Conservation (phyloP, 2,888 invertebrate species). For the Smittia aterrima region DNA sequence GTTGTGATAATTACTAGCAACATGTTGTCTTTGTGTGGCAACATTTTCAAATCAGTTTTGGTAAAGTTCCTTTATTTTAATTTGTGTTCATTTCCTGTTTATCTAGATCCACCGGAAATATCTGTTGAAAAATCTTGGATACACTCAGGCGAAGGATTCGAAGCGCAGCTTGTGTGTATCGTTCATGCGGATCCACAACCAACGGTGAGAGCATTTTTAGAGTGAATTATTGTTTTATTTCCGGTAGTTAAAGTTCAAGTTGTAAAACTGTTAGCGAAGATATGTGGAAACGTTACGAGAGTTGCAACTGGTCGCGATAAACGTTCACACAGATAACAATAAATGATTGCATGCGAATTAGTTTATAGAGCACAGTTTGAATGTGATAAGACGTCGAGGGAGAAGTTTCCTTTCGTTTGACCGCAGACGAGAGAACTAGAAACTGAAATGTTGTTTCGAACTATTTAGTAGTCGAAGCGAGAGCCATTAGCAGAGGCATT, state of each 20-base stretch:
- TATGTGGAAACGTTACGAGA: too few species aligned
- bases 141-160: constrained; percentile 67
- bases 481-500: constrained; percentile 34
- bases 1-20: constrained; percentile 14
- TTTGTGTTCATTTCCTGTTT: too few species aligned
- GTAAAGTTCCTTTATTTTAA: too few species aligned
- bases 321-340: background rate
- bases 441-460: constrained; percentile 33
- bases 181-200: constrained; percentile 68
- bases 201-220: constrained; percentile 56
- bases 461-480: constrained; percentile 34
- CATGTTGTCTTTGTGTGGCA: background rate
- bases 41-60: too few species aligned
- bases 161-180: constrained; percentile 66
- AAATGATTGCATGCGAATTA: constrained; percentile 10
- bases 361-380: constrained; percentile 17
- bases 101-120: constrained; percentile 69
- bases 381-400: constrained; percentile 23
- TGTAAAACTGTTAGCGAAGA: too few species aligned
- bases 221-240: constrained; percentile 41
- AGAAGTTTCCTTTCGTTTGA: background rate
- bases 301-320: background rate
- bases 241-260: background rate
- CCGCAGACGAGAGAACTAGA: background rate
- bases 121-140: constrained; percentile 69